Evolutionary conservation across 2,113 vertebrate genomes (phyloP).

Genomic region (Strigops habroptila): DNA sequence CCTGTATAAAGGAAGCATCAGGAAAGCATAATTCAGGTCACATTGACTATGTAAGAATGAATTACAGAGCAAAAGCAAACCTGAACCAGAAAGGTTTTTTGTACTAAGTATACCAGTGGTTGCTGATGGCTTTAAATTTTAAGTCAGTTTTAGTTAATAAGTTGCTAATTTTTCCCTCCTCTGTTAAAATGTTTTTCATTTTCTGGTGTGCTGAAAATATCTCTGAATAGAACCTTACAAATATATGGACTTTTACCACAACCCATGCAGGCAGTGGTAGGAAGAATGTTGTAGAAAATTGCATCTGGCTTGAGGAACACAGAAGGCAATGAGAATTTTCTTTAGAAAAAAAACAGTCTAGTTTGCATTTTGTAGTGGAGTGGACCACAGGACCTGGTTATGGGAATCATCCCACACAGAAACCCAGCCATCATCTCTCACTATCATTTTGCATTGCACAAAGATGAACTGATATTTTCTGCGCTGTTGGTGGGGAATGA

Average conservation of each 20-base stretch:
- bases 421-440: not conserved
- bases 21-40: not conserved
- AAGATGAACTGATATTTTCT: not conserved
- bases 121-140: not conserved
- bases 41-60: not conserved
- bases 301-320: not conserved
- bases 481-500: not conserved
- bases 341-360: not conserved
- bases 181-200: slow-evolving; percentile 38
- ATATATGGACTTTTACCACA: slow-evolving; percentile 34
- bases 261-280: not conserved
- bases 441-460: not conserved
- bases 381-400: not conserved
- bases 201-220: slow-evolving; percentile 44
- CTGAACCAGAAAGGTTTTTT: not conserved
- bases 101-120: not conserved
- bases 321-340: slow-evolving; percentile 34
- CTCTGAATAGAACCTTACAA: slow-evolving; percentile 28
- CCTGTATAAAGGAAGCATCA: not conserved
- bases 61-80: not conserved
- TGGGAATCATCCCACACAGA: not conserved
- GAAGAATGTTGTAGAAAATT: slow-evolving; percentile 40
- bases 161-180: slow-evolving; percentile 24
- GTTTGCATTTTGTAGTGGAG: not conserved
- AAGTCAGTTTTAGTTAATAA: slow-evolving; percentile 33